Evolutionary conservation across 2,888 invertebrate species (phyloP).

Genomic region (Lumbricus terrestris): DNA sequence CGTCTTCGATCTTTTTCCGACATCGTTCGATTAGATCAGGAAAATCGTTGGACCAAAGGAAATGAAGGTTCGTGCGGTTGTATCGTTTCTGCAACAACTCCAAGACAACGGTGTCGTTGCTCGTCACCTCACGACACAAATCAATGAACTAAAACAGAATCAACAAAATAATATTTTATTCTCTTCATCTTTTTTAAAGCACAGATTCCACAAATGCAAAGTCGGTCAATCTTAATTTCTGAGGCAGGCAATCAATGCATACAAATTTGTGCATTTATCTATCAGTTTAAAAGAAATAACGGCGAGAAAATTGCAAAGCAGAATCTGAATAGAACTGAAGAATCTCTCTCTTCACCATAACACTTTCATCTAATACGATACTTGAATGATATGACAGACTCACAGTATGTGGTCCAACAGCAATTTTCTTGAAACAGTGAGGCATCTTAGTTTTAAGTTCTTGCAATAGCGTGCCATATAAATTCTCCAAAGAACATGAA

Average conservation of each 20-base stretch:
- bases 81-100: conserved; percentile 44
- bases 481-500: not conserved
- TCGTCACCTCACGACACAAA: conserved; percentile 39
- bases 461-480: too few relatives aligned
- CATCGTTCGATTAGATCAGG: conserved; percentile 29
- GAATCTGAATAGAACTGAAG: not conserved
- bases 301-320: not conserved
- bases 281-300: not conserved
- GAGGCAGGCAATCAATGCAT: too few relatives aligned
- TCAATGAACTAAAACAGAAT: conserved; percentile 45
- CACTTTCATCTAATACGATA: not conserved
- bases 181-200: too few relatives aligned
- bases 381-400: not conserved
- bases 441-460: too few relatives aligned
- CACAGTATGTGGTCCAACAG: not conserved
- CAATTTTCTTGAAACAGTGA: not conserved
- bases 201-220: not conserved
- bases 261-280: not conserved
- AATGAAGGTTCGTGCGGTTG: conserved; percentile 42
- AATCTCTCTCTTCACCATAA: not conserved
- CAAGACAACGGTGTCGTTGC: conserved; percentile 37
- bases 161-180: too few relatives aligned
- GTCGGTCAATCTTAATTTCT: not conserved
- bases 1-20: not conserved
- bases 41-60: conserved; percentile 43